Evolutionary conservation across 2,888 invertebrate species (phyloP), one percentile per base, ranked within the genome.

Genomic region (Athalia circularis): DNA sequence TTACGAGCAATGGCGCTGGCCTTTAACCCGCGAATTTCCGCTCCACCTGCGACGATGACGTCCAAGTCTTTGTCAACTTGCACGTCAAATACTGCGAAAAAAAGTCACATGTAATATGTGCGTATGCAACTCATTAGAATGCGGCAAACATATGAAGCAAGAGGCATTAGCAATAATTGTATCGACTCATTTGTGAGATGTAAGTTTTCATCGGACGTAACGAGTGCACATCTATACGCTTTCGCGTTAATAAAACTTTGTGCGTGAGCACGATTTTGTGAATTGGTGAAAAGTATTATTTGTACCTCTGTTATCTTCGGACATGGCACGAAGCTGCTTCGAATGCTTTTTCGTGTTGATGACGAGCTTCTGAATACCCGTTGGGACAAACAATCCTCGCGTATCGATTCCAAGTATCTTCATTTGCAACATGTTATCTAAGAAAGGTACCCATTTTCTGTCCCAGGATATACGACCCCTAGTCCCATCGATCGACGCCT

Each of bases 21-120:
- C 83, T 95, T 94, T 0, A 97, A 91, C 4, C 96, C 96, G 74
- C 94, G 92, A 5, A 97, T 91, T 90, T 96, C 95, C 0, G 96
- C 94, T 80, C 96, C 96, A 68, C 96, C 96, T 78, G 94, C 93
- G 81, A 94, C 92, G 80, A 91, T 88, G 50, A 86, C 81, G 48
- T 86, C 72, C n/a, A 59, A 45, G 29, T 59, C 47, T 13, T 72
- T 45, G 11, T 72, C 3, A 4, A 89, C 85, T 57, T 85, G 83
- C 0, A 91, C 89, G 1, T 91, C 86, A 7, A 92, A 81, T 68
- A 87, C 91, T 91, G 72, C 57, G 85, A 48, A 64, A 80, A 59
- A 50, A 50, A 52, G 52, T 65, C 1, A 76, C 11, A 29, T 29
- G n/a, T 4, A 15, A 68, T 43, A 70, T 50, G 54, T 54, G 54